Conservation (phyloP, 2,888 invertebrate genomes). For the Macrosiphum euphorbiae region DNA sequence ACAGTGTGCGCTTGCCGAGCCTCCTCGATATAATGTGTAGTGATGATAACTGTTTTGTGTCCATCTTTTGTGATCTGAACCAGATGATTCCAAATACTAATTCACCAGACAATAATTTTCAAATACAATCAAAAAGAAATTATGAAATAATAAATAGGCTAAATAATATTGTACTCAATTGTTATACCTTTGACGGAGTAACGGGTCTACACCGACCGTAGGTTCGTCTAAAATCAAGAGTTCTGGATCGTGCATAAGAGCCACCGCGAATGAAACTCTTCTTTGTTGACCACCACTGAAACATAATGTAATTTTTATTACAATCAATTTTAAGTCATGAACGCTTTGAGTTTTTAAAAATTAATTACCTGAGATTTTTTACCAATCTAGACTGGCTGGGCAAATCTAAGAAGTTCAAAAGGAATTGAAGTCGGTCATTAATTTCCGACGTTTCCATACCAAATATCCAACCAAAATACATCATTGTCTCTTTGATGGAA, state of each 20-base stretch:
- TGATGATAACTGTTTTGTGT: slow-evolving; percentile 92
- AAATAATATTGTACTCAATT: neutral
- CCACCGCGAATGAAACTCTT: slow-evolving; percentile 91
- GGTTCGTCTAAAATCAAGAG: slow-evolving; percentile 92
- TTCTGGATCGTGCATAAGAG: slow-evolving; percentile 93
- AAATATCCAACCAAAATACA: slow-evolving; percentile 96
- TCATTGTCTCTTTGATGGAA: slow-evolving; percentile 94
- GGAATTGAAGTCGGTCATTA: slow-evolving; percentile 83
- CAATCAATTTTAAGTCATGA: slow-evolving; percentile 33
- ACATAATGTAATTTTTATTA: neutral
- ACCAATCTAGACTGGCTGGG: slow-evolving; percentile 87
- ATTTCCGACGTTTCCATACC: slow-evolving; percentile 90
- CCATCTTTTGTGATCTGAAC: slow-evolving; percentile 84
- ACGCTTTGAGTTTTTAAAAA: neutral
- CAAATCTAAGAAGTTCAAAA: slow-evolving; percentile 90
- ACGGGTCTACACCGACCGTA: slow-evolving; percentile 92
- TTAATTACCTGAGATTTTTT: slow-evolving; percentile 78
- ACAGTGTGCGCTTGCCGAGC: slow-evolving; percentile 91
- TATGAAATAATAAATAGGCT: neutral
- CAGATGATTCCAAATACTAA: slow-evolving; percentile 92
- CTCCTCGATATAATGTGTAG: slow-evolving; percentile 96
- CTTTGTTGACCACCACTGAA: slow-evolving; percentile 90
- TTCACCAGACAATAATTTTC: slow-evolving; percentile 64
- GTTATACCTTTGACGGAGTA: slow-evolving; percentile 80
- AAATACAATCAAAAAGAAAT: neutral